Conservation (phyloP, 2,797 vertebrate genomes). For the Antennarius maculatus region DNA sequence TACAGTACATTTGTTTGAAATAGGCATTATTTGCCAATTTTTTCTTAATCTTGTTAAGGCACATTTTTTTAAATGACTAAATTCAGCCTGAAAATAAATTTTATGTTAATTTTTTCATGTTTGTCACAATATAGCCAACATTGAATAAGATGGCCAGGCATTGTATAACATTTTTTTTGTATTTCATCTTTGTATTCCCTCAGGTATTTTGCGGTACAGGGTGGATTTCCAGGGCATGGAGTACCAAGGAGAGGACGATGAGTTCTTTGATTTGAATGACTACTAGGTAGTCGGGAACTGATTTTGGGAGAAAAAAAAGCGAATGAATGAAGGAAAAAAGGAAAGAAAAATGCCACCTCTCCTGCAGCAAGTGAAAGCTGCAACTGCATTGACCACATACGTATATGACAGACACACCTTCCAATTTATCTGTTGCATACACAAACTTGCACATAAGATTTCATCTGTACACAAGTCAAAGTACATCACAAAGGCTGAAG, state of each 20-base stretch:
- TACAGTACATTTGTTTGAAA: background rate
- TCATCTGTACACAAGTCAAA: conserved; percentile 71
- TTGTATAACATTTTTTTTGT: conserved; percentile 22
- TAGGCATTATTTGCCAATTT: background rate
- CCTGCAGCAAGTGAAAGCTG: conserved; percentile 83
- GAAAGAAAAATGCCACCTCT: conserved; percentile 83
- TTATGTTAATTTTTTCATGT: no score
- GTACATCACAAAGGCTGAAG: conserved; percentile 76
- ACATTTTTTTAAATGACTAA: no score
- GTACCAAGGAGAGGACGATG: conserved; percentile 98
- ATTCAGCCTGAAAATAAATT: no score
- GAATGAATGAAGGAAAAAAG: conserved; percentile 83
- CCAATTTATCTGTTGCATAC: conserved; percentile 77
- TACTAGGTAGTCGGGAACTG: conserved; percentile 98
- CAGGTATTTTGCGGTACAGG: conserved; percentile 99
- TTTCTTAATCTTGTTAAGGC: background rate
- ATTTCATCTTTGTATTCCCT: conserved; percentile 40
- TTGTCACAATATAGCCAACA: conserved; percentile 6
- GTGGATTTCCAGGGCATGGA: conserved; percentile 99
- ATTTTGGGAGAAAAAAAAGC: conserved; percentile 73
- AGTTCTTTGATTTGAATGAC: conserved; percentile 99
- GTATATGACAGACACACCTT: conserved; percentile 77
- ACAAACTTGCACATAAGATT: conserved; percentile 76
- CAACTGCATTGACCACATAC: conserved; percentile 76
- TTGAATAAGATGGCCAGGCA: conserved; percentile 9